phyloP scores from a whole-genome alignment of 2,113 vertebrate species.

The Takifugu bimaculatus region DNA sequence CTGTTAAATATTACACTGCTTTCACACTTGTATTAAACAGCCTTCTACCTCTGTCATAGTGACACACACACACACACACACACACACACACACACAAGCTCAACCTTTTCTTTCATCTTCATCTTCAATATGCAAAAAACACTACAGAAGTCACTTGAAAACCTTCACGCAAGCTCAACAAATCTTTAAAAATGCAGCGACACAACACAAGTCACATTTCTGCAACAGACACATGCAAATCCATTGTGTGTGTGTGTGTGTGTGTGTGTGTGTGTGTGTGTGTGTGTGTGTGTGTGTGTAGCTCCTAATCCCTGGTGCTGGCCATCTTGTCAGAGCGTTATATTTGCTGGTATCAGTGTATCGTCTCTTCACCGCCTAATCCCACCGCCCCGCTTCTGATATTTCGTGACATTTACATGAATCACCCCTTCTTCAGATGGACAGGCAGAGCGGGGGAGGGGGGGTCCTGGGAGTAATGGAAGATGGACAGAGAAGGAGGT shows the following conservation, averaged over 20 bases:
- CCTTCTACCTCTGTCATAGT: constrained; percentile 28
- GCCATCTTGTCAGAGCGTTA: constrained; percentile 40
- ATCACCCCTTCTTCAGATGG: constrained; percentile 33
- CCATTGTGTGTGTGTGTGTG: neutral
- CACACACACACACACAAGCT: constrained; percentile 25
- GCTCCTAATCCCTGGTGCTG: constrained; percentile 54
- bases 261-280: constrained; percentile 28
- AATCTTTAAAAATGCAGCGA: constrained; percentile 41
- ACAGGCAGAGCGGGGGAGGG: neutral
- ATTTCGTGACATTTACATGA: constrained; percentile 73
- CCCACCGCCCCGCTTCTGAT: constrained; percentile 58
- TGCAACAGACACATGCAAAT: constrained; percentile 14
- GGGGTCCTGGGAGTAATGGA: no score
- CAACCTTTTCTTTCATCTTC: constrained; percentile 24
- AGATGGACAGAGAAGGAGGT: neutral
- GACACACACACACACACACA: constrained; percentile 25
- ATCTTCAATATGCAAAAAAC: constrained; percentile 44
- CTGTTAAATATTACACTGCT: constrained; percentile 69
- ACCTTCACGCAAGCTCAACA: constrained; percentile 36
- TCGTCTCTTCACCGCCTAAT: constrained; percentile 52
- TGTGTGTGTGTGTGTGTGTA: constrained; percentile 28
- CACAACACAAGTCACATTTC: constrained; percentile 15
- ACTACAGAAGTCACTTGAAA: constrained; percentile 36
- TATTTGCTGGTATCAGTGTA: constrained; percentile 59
- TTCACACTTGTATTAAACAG: constrained; percentile 61